Evolutionary conservation across 2,797 vertebrate genomes (phyloP).

Genomic region (Aplochiton taeniatus): DNA sequence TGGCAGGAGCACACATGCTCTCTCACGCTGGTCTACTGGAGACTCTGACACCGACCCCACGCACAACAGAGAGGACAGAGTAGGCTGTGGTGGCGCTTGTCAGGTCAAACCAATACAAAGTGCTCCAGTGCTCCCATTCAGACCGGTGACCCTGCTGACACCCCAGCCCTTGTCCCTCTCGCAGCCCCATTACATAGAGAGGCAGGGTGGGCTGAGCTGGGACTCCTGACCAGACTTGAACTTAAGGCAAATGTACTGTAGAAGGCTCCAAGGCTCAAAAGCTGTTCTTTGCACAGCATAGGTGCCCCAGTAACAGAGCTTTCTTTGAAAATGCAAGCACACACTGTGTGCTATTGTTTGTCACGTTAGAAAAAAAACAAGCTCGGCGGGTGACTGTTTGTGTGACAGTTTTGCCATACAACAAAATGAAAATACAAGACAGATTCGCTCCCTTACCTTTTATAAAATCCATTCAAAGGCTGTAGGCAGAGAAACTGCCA

Average conservation of each 20-base stretch:
- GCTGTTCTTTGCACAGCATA: no score
- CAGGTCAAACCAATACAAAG: slow-evolving; percentile 56
- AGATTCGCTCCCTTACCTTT: slow-evolving; percentile 79
- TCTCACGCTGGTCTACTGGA: slow-evolving; percentile 31
- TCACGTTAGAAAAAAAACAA: no score
- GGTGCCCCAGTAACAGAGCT: no score
- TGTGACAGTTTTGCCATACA: no score
- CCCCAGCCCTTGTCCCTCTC: slow-evolving; percentile 31
- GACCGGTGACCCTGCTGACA: slow-evolving; percentile 53
- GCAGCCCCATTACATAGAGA: slow-evolving; percentile 18
- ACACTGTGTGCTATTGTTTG: no score
- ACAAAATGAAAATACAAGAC: not conserved
- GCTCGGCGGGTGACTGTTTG: no score
- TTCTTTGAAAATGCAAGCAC: no score
- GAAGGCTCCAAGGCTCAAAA: no score
- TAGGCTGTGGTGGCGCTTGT: slow-evolving; percentile 37
- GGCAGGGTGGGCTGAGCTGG: not conserved
- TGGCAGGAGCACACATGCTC: slow-evolving; percentile 13
- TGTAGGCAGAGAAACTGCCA: slow-evolving; percentile 96
- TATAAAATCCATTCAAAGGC: slow-evolving; percentile 90
- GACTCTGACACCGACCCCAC: slow-evolving; percentile 32
- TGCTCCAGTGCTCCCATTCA: slow-evolving; percentile 50
- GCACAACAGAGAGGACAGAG: slow-evolving; percentile 46
- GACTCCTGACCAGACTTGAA: not conserved
- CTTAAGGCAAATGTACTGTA: no score